Base-by-base conservation (phyloP, 2,797 vertebrate species). In the Cyclura pinguis region DNA sequence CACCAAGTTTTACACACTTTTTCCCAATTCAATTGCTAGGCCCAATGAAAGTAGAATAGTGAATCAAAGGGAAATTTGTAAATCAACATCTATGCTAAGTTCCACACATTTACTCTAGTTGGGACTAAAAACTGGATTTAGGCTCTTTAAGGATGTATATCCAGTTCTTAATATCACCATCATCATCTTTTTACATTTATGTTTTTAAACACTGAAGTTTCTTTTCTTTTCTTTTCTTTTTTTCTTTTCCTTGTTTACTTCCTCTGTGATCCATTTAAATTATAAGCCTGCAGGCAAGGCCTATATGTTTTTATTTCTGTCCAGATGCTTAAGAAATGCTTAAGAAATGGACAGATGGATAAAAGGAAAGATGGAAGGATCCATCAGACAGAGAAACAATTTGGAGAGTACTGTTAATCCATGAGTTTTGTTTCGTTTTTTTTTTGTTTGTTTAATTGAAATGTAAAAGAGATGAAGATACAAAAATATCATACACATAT, bases 351-450 rank as follows among this genome's bases (percentile, higher is more conserved):
- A 10, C 47, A 38, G 5, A 69, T 88, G 13, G 27, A 83, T 83
- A 38, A 35, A 86, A 38, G 57, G 32, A 42, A 86, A 55, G 32
- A 52, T 29, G 24, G 38, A 18, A 47, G 59, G 13, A 38, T 62
- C n/a, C n/a, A 35, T 47, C 62, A 14, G 62, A 6, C n/a, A 27
- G 38, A 50, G 42, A 76, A 35, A 73, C 16, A 38, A 82, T 82
- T 69, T 72, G 24, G 12, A 72, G 35, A 72, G 69, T 57, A 38
- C 52, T 82, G 80, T 88, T 88, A 73, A n/a, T n/a, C n/a, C n/a
- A n/a, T n/a, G n/a, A n/a, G n/a, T n/a, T n/a, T n/a, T n/a, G n/a
- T n/a, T n/a, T n/a, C n/a, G n/a, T n/a, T n/a, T 64, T 86, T 20
- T 64, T 62, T 1, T 20, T 55, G 4, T 55, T 55, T 42, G 6